Percentiles rank a stretch among this genome's conserved stretches.
These are phyloP conservation scores for Smutsia temminckii DNA, from an alignment of 2,797 vertebrate species.

Conservation along the genomic window DNA sequence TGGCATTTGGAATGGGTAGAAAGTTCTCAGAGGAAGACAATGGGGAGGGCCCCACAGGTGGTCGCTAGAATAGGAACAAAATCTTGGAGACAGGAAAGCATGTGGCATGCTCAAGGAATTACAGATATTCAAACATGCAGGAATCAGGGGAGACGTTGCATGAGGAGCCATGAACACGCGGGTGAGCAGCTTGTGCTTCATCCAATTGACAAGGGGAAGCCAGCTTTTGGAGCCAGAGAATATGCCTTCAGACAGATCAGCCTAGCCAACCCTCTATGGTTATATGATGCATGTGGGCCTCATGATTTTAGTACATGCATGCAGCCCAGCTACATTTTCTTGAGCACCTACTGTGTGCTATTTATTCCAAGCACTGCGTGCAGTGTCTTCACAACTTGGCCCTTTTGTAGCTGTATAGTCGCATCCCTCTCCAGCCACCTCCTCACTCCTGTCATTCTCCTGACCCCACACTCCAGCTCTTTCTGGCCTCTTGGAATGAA, in stretches of 20 bases:
- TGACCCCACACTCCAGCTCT: background rate
- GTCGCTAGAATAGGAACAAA: background rate
- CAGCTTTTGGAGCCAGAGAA: background rate
- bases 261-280: accelerated
- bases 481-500: background rate
- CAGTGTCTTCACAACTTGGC: background rate
- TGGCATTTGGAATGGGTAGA: background rate
- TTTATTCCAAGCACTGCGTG: background rate
- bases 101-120: background rate
- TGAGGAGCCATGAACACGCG: accelerated
- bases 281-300: background rate
- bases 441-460: background rate
- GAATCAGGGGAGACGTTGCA: accelerated
- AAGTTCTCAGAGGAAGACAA: background rate
- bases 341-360: background rate
- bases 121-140: background rate
- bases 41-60: background rate
- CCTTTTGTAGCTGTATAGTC: accelerated
- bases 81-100: background rate
- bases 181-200: no score
- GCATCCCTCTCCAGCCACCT: background rate
- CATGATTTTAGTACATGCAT: background rate
- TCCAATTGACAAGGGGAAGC: background rate
- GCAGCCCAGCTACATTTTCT: background rate
- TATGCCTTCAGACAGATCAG: background rate